Evolutionary conservation across 1,140 invertebrate genomes (phyloP).

Genomic region (Marisa cornuarietis): DNA sequence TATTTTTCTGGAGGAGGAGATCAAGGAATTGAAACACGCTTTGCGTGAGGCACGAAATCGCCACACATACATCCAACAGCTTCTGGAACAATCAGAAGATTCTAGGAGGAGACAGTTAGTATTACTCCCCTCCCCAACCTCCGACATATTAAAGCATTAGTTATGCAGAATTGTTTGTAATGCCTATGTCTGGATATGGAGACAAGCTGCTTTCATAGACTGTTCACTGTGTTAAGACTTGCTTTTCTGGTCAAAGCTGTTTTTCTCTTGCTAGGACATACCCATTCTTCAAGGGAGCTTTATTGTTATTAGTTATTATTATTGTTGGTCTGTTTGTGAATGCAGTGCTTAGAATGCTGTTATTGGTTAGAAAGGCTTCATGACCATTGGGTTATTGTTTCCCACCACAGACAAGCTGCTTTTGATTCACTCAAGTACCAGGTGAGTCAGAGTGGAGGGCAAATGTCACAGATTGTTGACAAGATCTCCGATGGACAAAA

Average conservation of each 20-base stretch:
- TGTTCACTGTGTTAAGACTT: too few relatives aligned
- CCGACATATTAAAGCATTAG: neutral
- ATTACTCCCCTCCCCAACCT: neutral
- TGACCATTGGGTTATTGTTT: too few relatives aligned
- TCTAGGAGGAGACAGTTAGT: conserved; percentile 58
- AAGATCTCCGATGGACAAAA: conserved; percentile 40
- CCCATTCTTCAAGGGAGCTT: neutral
- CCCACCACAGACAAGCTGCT: conserved; percentile 39
- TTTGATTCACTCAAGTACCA: conserved; percentile 54
- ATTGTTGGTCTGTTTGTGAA: neutral
- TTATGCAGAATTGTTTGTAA: neutral
- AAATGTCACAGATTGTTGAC: conserved; percentile 38
- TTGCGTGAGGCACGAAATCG: conserved; percentile 56
- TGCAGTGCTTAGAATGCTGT: too few relatives aligned
- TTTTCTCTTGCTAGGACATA: too few relatives aligned
- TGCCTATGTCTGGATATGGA: too few relatives aligned
- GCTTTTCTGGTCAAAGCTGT: too few relatives aligned
- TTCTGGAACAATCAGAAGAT: conserved; percentile 58
- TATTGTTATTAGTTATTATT: neutral
- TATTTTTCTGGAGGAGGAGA: conserved; percentile 62
- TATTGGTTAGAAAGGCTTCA: too few relatives aligned
- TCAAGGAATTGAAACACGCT: conserved; percentile 59
- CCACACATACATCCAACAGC: conserved; percentile 58
- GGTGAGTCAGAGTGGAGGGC: conserved; percentile 44
- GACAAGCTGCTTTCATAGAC: too few relatives aligned